Conservation (phyloP, 2,888 invertebrate genomes). For the Gryllus longicercus region DNA sequence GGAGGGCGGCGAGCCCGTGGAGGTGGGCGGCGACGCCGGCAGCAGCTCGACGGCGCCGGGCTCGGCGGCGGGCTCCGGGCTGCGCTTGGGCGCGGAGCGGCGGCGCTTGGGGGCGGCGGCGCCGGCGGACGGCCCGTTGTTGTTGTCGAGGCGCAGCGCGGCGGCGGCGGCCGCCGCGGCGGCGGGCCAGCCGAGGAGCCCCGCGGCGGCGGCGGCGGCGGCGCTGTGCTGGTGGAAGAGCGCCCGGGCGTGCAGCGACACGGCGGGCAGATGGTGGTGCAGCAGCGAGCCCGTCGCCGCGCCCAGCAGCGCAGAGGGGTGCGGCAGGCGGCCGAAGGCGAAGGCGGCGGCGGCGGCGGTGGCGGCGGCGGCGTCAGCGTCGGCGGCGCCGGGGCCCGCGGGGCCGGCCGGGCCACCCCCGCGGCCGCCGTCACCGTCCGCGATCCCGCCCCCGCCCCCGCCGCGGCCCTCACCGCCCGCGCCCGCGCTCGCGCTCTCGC, state of each 20-base stretch:
- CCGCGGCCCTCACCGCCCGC: background rate
- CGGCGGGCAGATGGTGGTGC: slow-evolving; percentile 47
- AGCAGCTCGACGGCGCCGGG: background rate
- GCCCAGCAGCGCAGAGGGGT: background rate
- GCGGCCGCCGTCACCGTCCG: background rate
- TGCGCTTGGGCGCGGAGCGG: background rate
- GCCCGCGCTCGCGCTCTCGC: background rate
- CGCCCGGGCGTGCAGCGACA: slow-evolving; percentile 43
- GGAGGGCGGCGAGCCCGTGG: background rate
- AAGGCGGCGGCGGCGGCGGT: background rate
- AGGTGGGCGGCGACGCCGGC: background rate
- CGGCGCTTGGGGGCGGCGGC: background rate
- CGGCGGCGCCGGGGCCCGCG: background rate
- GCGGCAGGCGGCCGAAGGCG: background rate
- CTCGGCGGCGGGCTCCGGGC: background rate
- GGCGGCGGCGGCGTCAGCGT: background rate
- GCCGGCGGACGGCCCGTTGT: background rate
- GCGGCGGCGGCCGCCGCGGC: background rate
- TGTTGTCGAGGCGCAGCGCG: background rate
- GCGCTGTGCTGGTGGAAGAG: background rate
- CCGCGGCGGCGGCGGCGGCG: slow-evolving; percentile 12
- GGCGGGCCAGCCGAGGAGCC: background rate
- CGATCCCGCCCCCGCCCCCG: background rate
- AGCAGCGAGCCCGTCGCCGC: background rate
- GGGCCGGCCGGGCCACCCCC: background rate